Conservation (phyloP, 2,113 vertebrate species). For the Phainopepla nitens region DNA sequence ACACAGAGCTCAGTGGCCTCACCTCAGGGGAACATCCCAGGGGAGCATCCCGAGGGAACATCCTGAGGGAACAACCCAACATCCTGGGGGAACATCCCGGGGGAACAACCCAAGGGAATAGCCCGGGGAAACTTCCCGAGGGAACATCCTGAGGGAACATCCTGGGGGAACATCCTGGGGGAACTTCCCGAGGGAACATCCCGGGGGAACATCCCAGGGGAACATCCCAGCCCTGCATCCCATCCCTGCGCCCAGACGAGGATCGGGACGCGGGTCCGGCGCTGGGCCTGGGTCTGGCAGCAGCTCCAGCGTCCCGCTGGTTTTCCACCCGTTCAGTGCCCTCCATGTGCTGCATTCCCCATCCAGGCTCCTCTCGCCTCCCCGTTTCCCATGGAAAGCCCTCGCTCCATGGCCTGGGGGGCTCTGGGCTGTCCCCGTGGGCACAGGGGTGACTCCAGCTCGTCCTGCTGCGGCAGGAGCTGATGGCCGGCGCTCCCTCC, state of each 20-base stretch:
- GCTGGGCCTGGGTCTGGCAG: background rate
- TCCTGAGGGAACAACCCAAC: background rate
- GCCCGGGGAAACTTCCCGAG: too few species aligned
- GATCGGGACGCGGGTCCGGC: rapidly evolving
- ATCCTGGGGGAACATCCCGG: background rate
- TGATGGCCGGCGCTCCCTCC: background rate
- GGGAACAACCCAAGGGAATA: too few species aligned
- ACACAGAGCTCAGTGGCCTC: background rate
- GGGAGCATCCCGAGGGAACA: background rate
- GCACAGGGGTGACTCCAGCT: background rate
- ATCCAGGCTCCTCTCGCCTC: too few species aligned
- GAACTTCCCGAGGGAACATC: background rate
- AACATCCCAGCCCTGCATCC: background rate
- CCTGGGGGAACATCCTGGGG: too few species aligned
- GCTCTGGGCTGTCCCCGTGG: too few species aligned
- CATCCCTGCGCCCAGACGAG: background rate
- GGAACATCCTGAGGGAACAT: background rate
- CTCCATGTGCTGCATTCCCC: rapidly evolving
- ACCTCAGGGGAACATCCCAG: background rate
- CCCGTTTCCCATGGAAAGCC: rapidly evolving
- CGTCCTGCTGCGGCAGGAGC: background rate
- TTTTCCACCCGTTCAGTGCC: rapidly evolving
- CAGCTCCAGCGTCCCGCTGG: background rate
- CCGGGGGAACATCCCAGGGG: too few species aligned
- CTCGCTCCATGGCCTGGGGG: rapidly evolving